Base-by-base conservation (phyloP, 2,113 vertebrate genomes). In the Chionis minor region DNA sequence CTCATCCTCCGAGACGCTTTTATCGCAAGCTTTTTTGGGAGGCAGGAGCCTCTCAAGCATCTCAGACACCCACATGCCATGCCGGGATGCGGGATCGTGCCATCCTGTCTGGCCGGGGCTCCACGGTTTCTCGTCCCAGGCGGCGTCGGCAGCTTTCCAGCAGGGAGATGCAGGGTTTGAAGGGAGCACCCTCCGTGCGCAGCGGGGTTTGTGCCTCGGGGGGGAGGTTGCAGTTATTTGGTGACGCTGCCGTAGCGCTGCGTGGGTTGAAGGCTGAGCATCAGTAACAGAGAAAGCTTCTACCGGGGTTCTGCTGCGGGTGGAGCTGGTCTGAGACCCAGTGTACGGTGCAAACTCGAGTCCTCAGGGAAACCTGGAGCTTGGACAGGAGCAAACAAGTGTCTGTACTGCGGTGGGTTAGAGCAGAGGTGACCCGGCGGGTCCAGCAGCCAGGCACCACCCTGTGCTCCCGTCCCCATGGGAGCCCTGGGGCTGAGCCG, bases 81-180 rank as follows among this genome's bases (percentile, higher is more conserved):
- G 12, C 17, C 2, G 3, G 55, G 18, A 32, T 40, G 55, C 35
- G 24, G 61, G 74, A 33, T 54, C 2, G 0, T 22, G 30, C 55
- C 42, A 2, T 18, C 23, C 75, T 15, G 6, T 10, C n/a, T 5
- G 3, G 12, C 26, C 15, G 40, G n/a, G 19, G 27, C 65, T 81
- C 26, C 33, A 4, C 1, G 10, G 51, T 42, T 35, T 2, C 65
- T 75, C 61, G n/a, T 42, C 42, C 63, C 63, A 32, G 32, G 62
- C 1, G 10, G 24, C 88, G 77, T 4, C 7, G 0, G 51, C 22
- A 38, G 45, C 13, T 66, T 78, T 59, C 35, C 85, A 40, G 69
- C 45, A 17, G 0, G 20, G 82, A 63, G 5, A 8, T 3, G 0
- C 5, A 10, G 59, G 2, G 4, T 45, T 62, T 2, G 5, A 33